Conservation (phyloP, 2,888 invertebrate genomes). For the Lacanobia wlatinum region DNA sequence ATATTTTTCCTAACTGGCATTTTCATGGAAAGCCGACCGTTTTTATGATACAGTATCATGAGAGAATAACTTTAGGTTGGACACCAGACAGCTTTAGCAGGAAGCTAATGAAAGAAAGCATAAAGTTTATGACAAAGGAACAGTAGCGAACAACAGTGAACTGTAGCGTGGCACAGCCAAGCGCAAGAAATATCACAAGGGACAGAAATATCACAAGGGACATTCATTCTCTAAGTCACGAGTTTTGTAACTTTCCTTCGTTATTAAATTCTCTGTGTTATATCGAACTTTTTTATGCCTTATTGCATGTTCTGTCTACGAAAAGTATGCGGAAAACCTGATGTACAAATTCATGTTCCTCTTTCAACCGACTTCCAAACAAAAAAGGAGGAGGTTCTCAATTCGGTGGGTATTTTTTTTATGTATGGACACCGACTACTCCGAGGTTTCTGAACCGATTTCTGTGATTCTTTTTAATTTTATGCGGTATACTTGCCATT, state of each 20-base stretch:
- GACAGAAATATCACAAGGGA: neutral
- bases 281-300: slow-evolving; percentile 28
- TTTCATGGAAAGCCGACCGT: slow-evolving; percentile 54
- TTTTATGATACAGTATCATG: slow-evolving; percentile 45
- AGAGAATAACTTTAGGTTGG: slow-evolving; percentile 49
- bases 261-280: slow-evolving; percentile 47
- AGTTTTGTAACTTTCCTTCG: slow-evolving; percentile 32
- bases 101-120: slow-evolving; percentile 49
- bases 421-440: too few species aligned
- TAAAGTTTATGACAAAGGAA: slow-evolving; percentile 53
- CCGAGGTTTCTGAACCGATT: too few species aligned
- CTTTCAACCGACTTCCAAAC: too few species aligned
- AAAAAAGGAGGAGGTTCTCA: too few species aligned
- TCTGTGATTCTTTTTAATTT: too few species aligned
- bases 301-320: slow-evolving; percentile 20
- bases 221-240: slow-evolving; percentile 34
- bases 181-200: slow-evolving; percentile 36
- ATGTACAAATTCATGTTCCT: slow-evolving; percentile 10
- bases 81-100: slow-evolving; percentile 22
- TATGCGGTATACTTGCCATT: too few species aligned
- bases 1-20: slow-evolving; percentile 67
- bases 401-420: too few species aligned
- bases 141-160: slow-evolving; percentile 21
- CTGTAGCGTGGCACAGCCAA: slow-evolving; percentile 10
- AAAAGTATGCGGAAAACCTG: slow-evolving; percentile 34